Evolutionary conservation across 2,888 invertebrate genomes (phyloP), one percentile per base, ranked within the genome.

Genomic region (Notodonta ziczac): DNA sequence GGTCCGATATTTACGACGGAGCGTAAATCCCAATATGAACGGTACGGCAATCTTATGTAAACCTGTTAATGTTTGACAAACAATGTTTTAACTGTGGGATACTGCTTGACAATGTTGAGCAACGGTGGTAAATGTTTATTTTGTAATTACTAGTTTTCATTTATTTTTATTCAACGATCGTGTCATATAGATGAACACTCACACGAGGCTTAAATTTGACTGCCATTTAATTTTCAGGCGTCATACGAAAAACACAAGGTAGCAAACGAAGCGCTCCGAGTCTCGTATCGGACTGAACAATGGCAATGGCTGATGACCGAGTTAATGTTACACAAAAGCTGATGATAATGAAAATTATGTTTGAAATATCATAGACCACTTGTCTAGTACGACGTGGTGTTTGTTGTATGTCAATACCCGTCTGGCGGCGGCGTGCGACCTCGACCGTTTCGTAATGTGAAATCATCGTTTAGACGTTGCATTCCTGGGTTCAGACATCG

Each of bases 41-140:
- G 14, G 1, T 53, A 46, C 40, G 51, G 50, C n/a, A 50, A 50
- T 50, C 39, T 71, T 65, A 59, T 67, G 69, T 66, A 75, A 35
- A 75, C 67, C 66, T 62, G 65, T 69, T 74, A 74, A 74, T 66
- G 72, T 76, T 70, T 58, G 55, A 67, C 59, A 57, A 67, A 55
- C 65, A 55, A 44, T 57, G 63, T 58, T 59, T 58, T 60, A 59
- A 39, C 32, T 55, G 14, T 53, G 40, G 16, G 51, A 42, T 44
- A 56, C 16, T 24, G 24, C 44, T 44, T 56, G 55, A 60, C 51
- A 40, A 24, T 8, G 54, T 73, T 69, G 59, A 57, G 66, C 59
- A 71, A 74, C 55, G 44, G 60, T 58, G 14, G 54, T 60, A 60
- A 57, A 52, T 62, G 58, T 65, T 67, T 61, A 57, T 46, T 65